Evolutionary conservation across 2,888 invertebrate species (phyloP).

Genomic region (Agonopterix heracliana): DNA sequence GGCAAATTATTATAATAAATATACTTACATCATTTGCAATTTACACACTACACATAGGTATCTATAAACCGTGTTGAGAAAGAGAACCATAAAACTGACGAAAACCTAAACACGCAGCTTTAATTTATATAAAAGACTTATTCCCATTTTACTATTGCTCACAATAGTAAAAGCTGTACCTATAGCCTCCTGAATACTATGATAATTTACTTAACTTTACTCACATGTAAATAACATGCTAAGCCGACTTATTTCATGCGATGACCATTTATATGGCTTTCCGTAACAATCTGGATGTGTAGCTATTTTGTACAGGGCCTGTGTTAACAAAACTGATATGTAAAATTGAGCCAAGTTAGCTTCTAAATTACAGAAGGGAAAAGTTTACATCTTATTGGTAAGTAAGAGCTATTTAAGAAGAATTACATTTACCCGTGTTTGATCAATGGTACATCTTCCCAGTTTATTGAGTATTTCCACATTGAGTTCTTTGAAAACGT

Average conservation of each 20-base stretch:
- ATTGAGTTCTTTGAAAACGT: conserved; percentile 44
- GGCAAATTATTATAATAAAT: conserved; percentile 3
- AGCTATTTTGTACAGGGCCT: conserved; percentile 58
- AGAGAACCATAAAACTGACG: too few relatives aligned
- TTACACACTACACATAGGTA: not conserved
- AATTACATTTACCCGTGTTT: conserved; percentile 37
- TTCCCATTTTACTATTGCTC: too few relatives aligned
- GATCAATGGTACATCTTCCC: conserved; percentile 41
- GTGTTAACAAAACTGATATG: conserved; percentile 18
- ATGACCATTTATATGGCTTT: conserved; percentile 58
- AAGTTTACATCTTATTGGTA: too few relatives aligned
- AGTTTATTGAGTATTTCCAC: conserved; percentile 44
- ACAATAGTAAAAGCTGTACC: too few relatives aligned
- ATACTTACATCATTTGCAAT: not conserved
- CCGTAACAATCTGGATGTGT: conserved; percentile 51
- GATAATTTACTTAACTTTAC: conserved; percentile 11
- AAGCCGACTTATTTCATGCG: conserved; percentile 52
- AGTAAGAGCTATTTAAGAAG: too few relatives aligned
- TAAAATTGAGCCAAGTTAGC: too few relatives aligned
- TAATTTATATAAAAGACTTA: too few relatives aligned
- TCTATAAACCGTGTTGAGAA: too few relatives aligned
- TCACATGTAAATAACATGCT: conserved; percentile 48
- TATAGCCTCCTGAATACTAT: too few relatives aligned
- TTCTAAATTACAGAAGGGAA: too few relatives aligned
- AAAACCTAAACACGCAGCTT: too few relatives aligned